A percentile compares a stretch with the other conserved stretches of the same genome.
Conservation (phyloP, 2,888 invertebrate genomes). For the Oligia strigilis region DNA sequence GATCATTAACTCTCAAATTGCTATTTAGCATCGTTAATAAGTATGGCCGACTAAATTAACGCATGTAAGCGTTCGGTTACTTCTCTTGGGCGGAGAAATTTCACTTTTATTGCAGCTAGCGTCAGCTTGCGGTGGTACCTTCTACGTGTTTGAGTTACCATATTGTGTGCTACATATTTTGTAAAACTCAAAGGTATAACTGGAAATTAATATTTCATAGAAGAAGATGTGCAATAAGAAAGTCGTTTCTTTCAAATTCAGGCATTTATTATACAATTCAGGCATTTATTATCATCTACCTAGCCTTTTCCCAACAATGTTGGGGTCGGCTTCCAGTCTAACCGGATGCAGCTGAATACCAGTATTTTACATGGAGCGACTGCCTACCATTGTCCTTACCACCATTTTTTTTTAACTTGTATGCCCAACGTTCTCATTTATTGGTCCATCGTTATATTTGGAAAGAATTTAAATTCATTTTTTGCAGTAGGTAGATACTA, state of each 20-base stretch:
- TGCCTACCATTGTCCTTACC: not conserved
- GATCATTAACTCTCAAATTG: conserved; percentile 62
- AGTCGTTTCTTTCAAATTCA: not conserved
- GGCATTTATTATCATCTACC: not conserved
- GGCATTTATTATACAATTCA: not conserved
- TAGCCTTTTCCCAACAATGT: no score
- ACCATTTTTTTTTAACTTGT: not conserved
- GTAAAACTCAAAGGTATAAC: not conserved
- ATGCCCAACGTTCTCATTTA: not conserved
- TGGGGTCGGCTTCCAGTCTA: no score
- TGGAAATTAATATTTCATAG: not conserved
- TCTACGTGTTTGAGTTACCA: conserved; percentile 8
- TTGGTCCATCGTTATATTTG: not conserved
- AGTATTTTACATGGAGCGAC: no score
- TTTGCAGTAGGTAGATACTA: not conserved
- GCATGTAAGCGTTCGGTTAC: conserved; percentile 16
- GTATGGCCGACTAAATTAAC: conserved; percentile 41
- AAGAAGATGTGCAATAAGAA: not conserved
- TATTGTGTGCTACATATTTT: conserved; percentile 1
- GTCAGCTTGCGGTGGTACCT: not conserved
- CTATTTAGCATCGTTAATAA: conserved; percentile 59
- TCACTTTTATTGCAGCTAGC: conserved; percentile 38
- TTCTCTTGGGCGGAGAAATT: conserved; percentile 40
- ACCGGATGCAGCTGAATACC: no score
- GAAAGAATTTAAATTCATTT: not conserved